These are phyloP conservation scores for Nomada fucata DNA, from an alignment of 2,888 invertebrate species.

Conservation along the genomic window DNA sequence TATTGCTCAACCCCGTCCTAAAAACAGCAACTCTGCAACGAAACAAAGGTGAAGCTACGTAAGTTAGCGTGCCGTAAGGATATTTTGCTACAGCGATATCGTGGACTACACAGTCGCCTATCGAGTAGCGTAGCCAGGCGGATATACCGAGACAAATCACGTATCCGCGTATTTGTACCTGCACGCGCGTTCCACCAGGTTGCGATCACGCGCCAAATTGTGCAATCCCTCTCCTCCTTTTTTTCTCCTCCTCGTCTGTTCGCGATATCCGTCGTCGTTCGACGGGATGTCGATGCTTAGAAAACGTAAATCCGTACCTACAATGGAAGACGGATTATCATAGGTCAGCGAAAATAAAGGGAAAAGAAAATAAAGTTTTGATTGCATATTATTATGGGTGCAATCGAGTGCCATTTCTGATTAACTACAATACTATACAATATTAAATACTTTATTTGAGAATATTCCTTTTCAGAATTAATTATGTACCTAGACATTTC, in stretches of 20 bases:
- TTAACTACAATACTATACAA: no score
- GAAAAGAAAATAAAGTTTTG: no score
- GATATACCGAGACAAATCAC: slow-evolving; percentile 33
- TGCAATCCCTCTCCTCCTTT: slow-evolving; percentile 56
- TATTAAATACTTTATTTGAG: no score
- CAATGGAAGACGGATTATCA: background rate
- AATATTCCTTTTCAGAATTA: no score
- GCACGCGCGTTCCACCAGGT: slow-evolving; percentile 56
- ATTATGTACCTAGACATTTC: no score
- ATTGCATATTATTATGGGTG: no score
- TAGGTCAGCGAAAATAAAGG: no score
- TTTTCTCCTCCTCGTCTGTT: background rate
- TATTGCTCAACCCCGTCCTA: no score
- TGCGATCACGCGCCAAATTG: slow-evolving; percentile 68
- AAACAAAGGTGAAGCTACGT: background rate
- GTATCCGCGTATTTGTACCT: slow-evolving; percentile 6
- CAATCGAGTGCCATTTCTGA: no score
- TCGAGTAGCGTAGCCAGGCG: slow-evolving; percentile 11
- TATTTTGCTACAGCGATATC: slow-evolving; percentile 38
- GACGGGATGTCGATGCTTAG: slow-evolving; percentile 34
- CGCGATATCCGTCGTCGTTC: slow-evolving; percentile 23
- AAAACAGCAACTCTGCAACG: background rate
- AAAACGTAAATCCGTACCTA: slow-evolving; percentile 43
- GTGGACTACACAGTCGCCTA: slow-evolving; percentile 33
- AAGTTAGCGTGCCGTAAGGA: slow-evolving; percentile 22